Percentiles rank a stretch among this genome's conserved stretches.
Conservation (phyloP, 2,888 invertebrate genomes). For the Drosophila acutilabella region DNA sequence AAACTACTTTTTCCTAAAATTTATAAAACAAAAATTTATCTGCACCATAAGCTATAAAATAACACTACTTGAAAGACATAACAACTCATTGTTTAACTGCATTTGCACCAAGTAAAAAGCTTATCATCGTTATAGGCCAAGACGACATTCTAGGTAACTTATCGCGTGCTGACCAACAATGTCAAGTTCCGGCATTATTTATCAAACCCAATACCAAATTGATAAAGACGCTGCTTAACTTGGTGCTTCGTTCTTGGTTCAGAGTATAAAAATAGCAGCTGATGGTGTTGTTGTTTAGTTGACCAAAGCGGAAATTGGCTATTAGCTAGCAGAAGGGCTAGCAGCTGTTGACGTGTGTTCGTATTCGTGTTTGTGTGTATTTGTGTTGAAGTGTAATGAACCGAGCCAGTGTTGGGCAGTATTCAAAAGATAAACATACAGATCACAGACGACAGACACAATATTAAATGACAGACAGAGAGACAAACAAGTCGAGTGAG, state of each 20-base stretch:
- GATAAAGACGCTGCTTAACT: conserved; percentile 31
- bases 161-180: conserved; percentile 27
- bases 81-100: conserved; percentile 24
- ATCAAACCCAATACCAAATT: conserved; percentile 12
- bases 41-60: no score
- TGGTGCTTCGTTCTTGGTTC: conserved; percentile 3
- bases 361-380: conserved; percentile 15
- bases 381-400: conserved; percentile 35
- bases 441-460: conserved; percentile 20
- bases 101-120: not conserved
- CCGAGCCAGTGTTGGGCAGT: conserved; percentile 60
- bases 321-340: conserved; percentile 54
- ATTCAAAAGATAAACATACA: conserved; percentile 21
- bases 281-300: conserved; percentile 33
- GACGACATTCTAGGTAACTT: conserved; percentile 20
- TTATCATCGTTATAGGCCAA: conserved; percentile 10
- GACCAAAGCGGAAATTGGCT: conserved; percentile 67
- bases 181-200: conserved; percentile 43
- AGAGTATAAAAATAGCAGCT: conserved; percentile 21
- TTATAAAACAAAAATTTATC: no score
- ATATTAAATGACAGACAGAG: conserved; percentile 31
- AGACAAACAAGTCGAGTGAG: conserved; percentile 26
- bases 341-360: conserved; percentile 36
- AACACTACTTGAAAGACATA: not conserved
- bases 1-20: not conserved